These are phyloP conservation scores for Cyprinella venusta DNA, from an alignment of 2,797 vertebrate genomes.

Conservation along the genomic window DNA sequence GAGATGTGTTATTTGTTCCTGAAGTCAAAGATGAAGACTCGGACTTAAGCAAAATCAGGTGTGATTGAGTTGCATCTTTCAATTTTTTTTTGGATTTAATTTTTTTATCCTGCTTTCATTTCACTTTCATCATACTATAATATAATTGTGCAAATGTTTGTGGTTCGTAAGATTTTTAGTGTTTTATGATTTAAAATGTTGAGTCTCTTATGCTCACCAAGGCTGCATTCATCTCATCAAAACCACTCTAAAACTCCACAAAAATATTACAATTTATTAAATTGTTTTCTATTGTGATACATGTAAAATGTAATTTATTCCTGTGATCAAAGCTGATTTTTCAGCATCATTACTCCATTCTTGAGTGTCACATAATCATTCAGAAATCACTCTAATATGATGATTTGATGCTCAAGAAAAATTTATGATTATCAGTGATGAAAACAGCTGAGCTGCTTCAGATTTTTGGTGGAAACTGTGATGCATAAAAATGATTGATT, in stretches of 20 bases:
- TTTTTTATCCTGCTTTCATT: neutral
- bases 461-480: no score
- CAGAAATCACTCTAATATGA: no score
- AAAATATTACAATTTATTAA: neutral
- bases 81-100: neutral
- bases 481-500: no score
- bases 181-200: neutral
- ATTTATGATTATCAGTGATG: no score
- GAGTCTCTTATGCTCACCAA: neutral
- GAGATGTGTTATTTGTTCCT: constrained; percentile 70
- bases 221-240: neutral
- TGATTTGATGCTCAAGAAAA: no score
- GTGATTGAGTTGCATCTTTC: neutral
- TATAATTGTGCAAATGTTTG: neutral
- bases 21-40: constrained; percentile 73
- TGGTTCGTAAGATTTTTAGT: neutral
- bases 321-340: no score
- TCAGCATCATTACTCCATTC: no score
- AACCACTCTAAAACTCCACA: neutral
- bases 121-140: neutral
- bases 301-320: no score
- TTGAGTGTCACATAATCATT: no score
- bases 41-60: constrained; percentile 69
- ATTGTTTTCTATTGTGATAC: neutral
- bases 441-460: no score